Base-by-base conservation (phyloP, 2,113 vertebrate species). In the Ictalurus punctatus region DNA sequence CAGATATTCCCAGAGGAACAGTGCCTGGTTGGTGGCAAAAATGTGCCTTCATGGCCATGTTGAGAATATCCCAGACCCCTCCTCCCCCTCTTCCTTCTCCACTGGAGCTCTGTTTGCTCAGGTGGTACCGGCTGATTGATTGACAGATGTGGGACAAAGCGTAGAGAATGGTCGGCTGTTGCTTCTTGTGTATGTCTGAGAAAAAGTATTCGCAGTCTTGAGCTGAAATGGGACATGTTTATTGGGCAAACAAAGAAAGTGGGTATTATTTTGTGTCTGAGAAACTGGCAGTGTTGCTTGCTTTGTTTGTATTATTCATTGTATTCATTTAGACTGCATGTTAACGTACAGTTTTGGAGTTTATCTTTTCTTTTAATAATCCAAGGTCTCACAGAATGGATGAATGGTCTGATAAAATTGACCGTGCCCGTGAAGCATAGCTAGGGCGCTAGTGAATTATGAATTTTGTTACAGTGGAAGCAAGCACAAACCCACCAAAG, bases 31-130 rank as follows among this genome's bases (percentile, higher is more conserved):
- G 86, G 13, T 48, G 69, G 34, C 67, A 71, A 34, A 61, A 76
- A 48, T 34, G 44, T 86, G 37, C 56, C 85, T 82, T 88, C 83
- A 88, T 58, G 12, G 13, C 7, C 37, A 44, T 63, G 86, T 73
- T 48, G 65, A 44, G 74, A 89, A 89, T 76, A 84, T 74, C 69
- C 86, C 59, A 25, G 83, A 78, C 89, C 84, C 83, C 71, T 83
- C 87, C 82, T 73, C 83, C 3, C 1, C 34, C 89, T 67, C 80
- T 48, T 87, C 69, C 21, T 69, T 54, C 71, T 84, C 14, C 52
- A 4, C 82, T 65, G 52, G 83, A 48, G 85, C 71, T 17, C n/a
- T 96, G 94, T 96, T 96, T 95, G 94, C 93, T 94, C 93, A 95
- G 93, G 93, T 95, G 95, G 93, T 90, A 9, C 69, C 73, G 90